phyloP scores from a whole-genome alignment of 2,113 vertebrate species.

The Saguinus midas region DNA sequence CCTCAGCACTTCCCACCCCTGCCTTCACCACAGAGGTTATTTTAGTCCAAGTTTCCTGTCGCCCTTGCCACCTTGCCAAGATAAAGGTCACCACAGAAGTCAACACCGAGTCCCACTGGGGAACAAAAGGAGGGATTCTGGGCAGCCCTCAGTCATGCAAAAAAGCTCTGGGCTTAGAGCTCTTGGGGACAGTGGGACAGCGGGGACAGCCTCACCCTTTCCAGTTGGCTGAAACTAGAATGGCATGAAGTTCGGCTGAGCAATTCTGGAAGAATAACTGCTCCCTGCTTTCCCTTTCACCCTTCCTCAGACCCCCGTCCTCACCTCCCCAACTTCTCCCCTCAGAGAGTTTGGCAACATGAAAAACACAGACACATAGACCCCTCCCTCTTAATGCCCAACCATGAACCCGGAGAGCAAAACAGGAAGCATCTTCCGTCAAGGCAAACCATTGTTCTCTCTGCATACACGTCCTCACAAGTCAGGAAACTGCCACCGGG shows the following conservation, averaged over 20 bases:
- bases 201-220: background rate
- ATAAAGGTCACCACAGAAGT: background rate
- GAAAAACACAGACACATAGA: constrained; percentile 62
- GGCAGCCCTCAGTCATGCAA: no score
- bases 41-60: background rate
- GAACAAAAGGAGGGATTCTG: background rate
- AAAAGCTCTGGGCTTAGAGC: background rate
- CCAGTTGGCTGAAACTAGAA: background rate
- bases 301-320: background rate
- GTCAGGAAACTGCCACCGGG: constrained; percentile 60
- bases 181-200: background rate
- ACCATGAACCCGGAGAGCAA: constrained; percentile 56
- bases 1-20: background rate
- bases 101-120: background rate
- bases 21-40: background rate
- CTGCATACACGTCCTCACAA: background rate
- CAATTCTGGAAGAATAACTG: background rate
- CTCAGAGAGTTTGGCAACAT: background rate
- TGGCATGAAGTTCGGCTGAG: background rate
- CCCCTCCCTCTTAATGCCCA: constrained; percentile 37
- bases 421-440: constrained; percentile 75
- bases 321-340: background rate
- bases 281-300: constrained; percentile 31
- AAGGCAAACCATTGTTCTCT: constrained; percentile 48
- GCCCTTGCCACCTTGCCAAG: background rate